Conservation (phyloP, 1,140 invertebrate genomes). For the roundworm (Caenorhabditis elegans) region DNA sequence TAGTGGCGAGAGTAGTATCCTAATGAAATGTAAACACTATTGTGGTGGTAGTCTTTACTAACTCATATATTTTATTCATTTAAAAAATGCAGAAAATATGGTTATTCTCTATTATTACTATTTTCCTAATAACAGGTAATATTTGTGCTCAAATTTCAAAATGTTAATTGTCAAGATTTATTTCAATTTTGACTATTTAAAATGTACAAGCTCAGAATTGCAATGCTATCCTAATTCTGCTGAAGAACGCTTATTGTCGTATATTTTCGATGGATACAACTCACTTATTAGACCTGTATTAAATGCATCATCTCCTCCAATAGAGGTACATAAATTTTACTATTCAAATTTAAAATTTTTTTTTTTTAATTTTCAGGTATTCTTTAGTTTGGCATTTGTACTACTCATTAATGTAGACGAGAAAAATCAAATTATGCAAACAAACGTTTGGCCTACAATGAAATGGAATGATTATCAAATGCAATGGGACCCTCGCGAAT, state of each 20-base stretch:
- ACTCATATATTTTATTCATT: conserved; percentile 16
- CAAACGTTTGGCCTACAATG: conserved; percentile 60
- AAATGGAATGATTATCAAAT: conserved; percentile 95
- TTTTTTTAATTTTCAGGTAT: conserved; percentile 82
- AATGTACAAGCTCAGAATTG: too few species aligned
- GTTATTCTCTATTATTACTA: background rate
- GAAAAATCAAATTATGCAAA: conserved; percentile 66
- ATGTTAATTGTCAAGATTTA: too few species aligned
- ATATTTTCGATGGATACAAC: conserved; percentile 97
- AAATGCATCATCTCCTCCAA: conserved; percentile 75
- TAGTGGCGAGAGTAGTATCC: conserved; percentile 15
- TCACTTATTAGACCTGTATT: conserved; percentile 95
- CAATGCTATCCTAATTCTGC: conserved; percentile 63
- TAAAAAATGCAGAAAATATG: conserved; percentile 5
- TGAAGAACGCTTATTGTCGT: conserved; percentile 89
- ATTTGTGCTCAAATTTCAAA: too few species aligned
- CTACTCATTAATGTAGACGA: conserved; percentile 90
- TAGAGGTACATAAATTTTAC: background rate
- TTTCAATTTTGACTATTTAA: too few species aligned
- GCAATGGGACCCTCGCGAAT: conserved; percentile 93
- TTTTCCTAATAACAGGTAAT: background rate
- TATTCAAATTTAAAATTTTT: background rate
- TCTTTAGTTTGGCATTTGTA: conserved; percentile 93
- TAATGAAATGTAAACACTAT: conserved; percentile 32
- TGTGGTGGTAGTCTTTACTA: background rate